Evolutionary conservation across 2,888 invertebrate species (phyloP).

Genomic region (Diaperis boleti): DNA sequence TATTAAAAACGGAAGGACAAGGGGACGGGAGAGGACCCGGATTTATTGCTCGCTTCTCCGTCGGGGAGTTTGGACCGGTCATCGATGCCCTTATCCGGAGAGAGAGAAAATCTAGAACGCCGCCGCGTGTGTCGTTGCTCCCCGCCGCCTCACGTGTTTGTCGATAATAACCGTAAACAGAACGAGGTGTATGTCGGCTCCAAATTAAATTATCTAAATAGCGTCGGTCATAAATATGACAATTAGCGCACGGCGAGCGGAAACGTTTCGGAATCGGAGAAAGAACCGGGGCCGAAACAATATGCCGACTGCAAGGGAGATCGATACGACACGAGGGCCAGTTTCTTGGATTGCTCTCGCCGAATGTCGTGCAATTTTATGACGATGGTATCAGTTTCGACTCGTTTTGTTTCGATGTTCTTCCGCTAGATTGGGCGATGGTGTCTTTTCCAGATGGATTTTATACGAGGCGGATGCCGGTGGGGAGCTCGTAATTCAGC

Average conservation of each 20-base stretch:
- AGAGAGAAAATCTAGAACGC: too few relatives aligned
- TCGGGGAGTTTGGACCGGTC: too few relatives aligned
- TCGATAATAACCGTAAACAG: conserved; percentile 29
- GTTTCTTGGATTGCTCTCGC: conserved; percentile 20
- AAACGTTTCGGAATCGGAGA: conserved; percentile 40
- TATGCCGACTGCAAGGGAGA: conserved; percentile 32
- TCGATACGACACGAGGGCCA: conserved; percentile 18
- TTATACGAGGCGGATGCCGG: too few relatives aligned
- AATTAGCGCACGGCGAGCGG: conserved; percentile 45
- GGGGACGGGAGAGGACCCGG: too few relatives aligned
- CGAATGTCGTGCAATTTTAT: too few relatives aligned
- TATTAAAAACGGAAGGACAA: conserved; percentile 11
- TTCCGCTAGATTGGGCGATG: too few relatives aligned
- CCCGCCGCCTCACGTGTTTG: conserved; percentile 16
- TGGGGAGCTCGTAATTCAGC: too few relatives aligned
- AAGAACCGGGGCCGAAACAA: conserved; percentile 23
- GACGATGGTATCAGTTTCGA: too few relatives aligned
- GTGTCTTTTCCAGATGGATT: too few relatives aligned
- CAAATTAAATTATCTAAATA: conserved; percentile 49
- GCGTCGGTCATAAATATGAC: conserved; percentile 46
- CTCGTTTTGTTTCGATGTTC: too few relatives aligned
- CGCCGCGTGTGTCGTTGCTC: conserved; percentile 8
- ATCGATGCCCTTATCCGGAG: too few relatives aligned
- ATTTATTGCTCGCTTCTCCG: too few relatives aligned
- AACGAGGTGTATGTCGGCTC: conserved; percentile 18